Evolutionary conservation across 92 coral and sea anemone species (phyloP), one percentile per base, ranked within the genome.

Genomic region (Palythoa grandiflora): DNA sequence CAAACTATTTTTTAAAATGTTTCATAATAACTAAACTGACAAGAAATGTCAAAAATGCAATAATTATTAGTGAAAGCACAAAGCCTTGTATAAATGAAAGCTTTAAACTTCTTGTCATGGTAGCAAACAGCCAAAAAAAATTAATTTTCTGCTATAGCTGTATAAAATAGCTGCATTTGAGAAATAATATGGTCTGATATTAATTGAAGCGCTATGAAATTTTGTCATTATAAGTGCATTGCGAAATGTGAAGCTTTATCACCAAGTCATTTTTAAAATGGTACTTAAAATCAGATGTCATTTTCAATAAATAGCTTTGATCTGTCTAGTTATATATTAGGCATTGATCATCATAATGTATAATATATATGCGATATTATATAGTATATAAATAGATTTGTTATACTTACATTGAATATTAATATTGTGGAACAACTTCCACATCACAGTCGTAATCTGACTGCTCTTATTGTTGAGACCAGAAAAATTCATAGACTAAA

Each of bases 301-400:
- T 70, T 70, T 38, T 70, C 75, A 70, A 70, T 70, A 70, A 70
- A 70, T 70, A 70, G 75, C 75, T 70, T 17, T 70, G 75, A 38
- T 70, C 17, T 70, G 75, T 70, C 47, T 70, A 28, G 28, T 28
- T 70, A 70, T 70, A 70, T 70, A 70, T 70, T 70, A 70, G 38
- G 75, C 75, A 70, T 70, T 70, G 75, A 70, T 70, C 13, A 35
- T 70, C 36, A 12, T 70, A 37, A 70, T 70, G 47, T 70, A 35
- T 70, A 28, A 70, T 35, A 70, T 35, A 35, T 9, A 36, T 65
- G 7, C 10, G 13, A 11, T 70, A 70, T 70, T 70, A 70, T 70
- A 36, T 11, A 14, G 28, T 70, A 70, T 70, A 70, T 70, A 70
- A 70, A 70, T 70, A 70, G 75, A 59, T 59, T 28, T 13, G 17